Evolutionary conservation across 2,113 vertebrate genomes (phyloP).

Genomic region (Sminthopsis crassicaudata): DNA sequence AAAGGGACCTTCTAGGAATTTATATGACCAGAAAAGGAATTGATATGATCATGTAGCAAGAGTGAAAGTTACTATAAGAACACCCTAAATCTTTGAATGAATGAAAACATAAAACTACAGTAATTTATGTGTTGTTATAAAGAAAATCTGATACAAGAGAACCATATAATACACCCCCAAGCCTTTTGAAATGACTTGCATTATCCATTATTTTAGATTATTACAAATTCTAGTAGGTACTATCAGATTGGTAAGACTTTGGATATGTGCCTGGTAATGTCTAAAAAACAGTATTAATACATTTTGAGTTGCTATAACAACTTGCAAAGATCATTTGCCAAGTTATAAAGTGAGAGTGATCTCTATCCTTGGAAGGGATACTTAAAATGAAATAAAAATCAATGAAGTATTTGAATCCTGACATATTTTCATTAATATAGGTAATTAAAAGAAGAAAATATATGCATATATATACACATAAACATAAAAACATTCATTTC

Average conservation of each 20-base stretch:
- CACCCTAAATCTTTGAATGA: neutral
- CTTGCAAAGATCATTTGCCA: neutral
- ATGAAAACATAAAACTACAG: slow-evolving; percentile 17
- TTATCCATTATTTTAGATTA: slow-evolving; percentile 11
- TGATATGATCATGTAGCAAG: neutral
- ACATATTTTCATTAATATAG: neutral
- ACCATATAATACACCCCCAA: slow-evolving; percentile 25
- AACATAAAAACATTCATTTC: slow-evolving; percentile 17
- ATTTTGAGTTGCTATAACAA: neutral
- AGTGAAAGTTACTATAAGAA: neutral
- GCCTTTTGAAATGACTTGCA: slow-evolving; percentile 33
- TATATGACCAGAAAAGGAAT: neutral
- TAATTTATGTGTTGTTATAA: slow-evolving; percentile 51
- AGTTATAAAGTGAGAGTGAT: neutral
- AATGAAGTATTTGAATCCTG: neutral
- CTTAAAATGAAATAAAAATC: neutral
- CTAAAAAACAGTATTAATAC: neutral
- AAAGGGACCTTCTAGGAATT: neutral
- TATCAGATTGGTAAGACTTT: neutral
- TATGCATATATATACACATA: neutral
- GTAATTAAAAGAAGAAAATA: neutral
- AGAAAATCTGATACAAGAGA: slow-evolving; percentile 36
- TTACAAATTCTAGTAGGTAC: neutral
- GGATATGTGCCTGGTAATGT: neutral
- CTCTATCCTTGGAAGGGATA: neutral